phyloP scores from a whole-genome alignment of 2,888 invertebrate species.

The Helicoverpa assulta region DNA sequence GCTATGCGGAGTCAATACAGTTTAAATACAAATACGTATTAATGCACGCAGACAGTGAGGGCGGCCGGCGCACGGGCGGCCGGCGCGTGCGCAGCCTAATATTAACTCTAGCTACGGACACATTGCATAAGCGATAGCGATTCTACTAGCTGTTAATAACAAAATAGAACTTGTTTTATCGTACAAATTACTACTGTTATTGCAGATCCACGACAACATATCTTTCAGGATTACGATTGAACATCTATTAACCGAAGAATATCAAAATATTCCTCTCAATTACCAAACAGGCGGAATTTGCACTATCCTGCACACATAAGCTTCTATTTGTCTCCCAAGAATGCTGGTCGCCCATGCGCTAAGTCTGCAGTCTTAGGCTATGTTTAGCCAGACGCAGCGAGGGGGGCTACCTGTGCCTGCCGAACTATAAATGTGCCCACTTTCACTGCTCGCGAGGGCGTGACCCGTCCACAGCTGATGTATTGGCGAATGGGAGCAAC shows the following conservation, averaged over 20 bases:
- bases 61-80: constrained; percentile 57
- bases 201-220: neutral
- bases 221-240: neutral
- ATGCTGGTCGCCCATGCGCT: constrained; percentile 42
- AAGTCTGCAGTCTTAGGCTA: constrained; percentile 62
- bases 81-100: constrained; percentile 70
- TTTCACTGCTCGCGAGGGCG: constrained; percentile 78
- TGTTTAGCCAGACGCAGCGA: constrained; percentile 69
- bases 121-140: constrained; percentile 43
- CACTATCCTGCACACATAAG: neutral
- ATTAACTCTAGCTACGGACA: constrained; percentile 58
- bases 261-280: neutral
- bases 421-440: constrained; percentile 77
- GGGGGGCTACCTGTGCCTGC: constrained; percentile 71
- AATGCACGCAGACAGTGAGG: constrained; percentile 71
- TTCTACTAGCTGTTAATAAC: constrained; percentile 13
- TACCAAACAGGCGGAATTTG: neutral
- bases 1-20: constrained; percentile 71
- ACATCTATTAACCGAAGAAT: neutral
- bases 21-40: constrained; percentile 69
- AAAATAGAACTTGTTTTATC: neutral
- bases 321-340: constrained; percentile 23
- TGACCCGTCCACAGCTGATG: constrained; percentile 79
- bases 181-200: neutral
- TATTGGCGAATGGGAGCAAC: constrained; percentile 70